A percentile compares a stretch with the other conserved stretches of the same genome.
phyloP scores from a whole-genome alignment of 53 echinoderm and acorn worm species.

The Paelopatides confundens region DNA sequence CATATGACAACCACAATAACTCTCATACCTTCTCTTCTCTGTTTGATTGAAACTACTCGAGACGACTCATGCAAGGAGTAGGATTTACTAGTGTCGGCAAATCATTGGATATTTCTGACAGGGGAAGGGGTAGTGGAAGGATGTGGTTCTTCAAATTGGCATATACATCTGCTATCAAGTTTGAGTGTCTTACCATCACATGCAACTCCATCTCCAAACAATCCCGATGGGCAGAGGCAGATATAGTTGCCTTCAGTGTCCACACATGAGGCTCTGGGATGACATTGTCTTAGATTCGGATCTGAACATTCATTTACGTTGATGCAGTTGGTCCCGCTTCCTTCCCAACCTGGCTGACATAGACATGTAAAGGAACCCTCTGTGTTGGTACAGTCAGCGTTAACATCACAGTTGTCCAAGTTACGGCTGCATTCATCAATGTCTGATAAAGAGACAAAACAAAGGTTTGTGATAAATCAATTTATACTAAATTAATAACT shows the following conservation, averaged over 20 bases:
- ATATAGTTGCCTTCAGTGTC: constrained; percentile 77
- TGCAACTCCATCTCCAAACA: constrained; percentile 75
- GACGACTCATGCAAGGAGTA: too few relatives aligned
- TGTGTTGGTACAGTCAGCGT: constrained; percentile 72
- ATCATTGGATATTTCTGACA: too few relatives aligned
- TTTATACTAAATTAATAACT: too few relatives aligned
- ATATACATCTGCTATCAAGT: too few relatives aligned
- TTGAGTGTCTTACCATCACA: constrained; percentile 65
- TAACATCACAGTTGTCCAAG: constrained; percentile 65
- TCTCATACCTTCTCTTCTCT: too few relatives aligned
- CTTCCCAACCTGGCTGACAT: constrained; percentile 73
- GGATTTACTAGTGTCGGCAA: too few relatives aligned
- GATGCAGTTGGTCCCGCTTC: constrained; percentile 65
- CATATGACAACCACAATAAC: too few relatives aligned
- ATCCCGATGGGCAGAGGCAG: constrained; percentile 70
- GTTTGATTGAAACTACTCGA: too few relatives aligned
- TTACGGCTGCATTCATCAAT: constrained; percentile 79
- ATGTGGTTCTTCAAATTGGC: too few relatives aligned
- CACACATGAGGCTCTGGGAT: constrained; percentile 72
- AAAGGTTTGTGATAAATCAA: too few relatives aligned
- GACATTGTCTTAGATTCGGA: constrained; percentile 54
- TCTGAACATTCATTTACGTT: constrained; percentile 83
- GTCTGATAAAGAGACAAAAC: constrained; percentile 43
- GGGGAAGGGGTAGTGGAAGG: too few relatives aligned
- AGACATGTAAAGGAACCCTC: constrained; percentile 70